Evolutionary conservation across 2,888 invertebrate species (phyloP).

Genomic region (Drosophila cyrtoloma): DNA sequence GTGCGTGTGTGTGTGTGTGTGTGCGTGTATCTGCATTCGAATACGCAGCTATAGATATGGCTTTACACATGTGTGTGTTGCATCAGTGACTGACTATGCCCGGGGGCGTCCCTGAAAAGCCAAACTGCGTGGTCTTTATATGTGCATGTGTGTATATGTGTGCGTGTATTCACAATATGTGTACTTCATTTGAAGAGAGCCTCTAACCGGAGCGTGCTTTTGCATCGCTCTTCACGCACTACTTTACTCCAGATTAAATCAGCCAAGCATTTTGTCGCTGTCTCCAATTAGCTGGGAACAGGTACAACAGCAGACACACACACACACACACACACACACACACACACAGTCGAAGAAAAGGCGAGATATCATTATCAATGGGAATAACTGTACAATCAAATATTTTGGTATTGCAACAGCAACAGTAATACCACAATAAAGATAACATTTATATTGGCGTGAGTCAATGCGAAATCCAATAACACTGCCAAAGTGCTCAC

Average conservation of each 20-base stretch:
- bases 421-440: conserved; percentile 30
- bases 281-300: conserved; percentile 3
- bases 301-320: not conserved
- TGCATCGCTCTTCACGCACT: not conserved
- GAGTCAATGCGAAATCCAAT: conserved; percentile 20
- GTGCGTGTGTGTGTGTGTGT: not conserved
- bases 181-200: not conserved
- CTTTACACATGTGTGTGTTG: conserved; percentile 20
- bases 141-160: not conserved
- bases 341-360: not conserved
- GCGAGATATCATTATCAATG: conserved; percentile 73
- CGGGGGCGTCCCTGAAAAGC: conserved; percentile 36
- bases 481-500: conserved; percentile 13
- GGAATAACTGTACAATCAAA: conserved; percentile 62
- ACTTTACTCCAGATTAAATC: conserved; percentile 15
- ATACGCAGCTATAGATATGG: conserved; percentile 35
- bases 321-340: conserved; percentile 20
- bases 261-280: not conserved
- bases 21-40: conserved; percentile 3
- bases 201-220: not conserved
- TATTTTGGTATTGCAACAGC: conserved; percentile 59
- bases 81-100: conserved; percentile 4
- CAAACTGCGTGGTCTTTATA: conserved; percentile 1
- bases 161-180: not conserved
- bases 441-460: conserved; percentile 34